A percentile compares a stretch with the other conserved stretches of the same genome.
These are phyloP conservation scores for Piliocolobus tephrosceles DNA, from an alignment of 2,113 vertebrate species.

Conservation along the genomic window DNA sequence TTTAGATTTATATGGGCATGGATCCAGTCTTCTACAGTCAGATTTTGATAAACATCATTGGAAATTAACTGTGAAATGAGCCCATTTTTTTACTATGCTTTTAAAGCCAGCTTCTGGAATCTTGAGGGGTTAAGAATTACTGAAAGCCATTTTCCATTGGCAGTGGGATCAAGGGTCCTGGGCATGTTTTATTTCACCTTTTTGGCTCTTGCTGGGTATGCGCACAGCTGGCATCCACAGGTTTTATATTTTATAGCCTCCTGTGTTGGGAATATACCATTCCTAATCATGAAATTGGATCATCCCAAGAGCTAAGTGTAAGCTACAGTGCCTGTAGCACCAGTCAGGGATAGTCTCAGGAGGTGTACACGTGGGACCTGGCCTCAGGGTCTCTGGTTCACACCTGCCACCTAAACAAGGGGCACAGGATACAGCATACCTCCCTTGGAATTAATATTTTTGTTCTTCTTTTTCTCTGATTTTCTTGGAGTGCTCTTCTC, in stretches of 20 bases:
- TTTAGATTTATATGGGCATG: constrained; percentile 88
- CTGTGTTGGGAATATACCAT: neutral
- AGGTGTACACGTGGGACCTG: accelerated
- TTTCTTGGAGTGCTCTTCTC: neutral
- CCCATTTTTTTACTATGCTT: constrained; percentile 60
- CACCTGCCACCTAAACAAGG: accelerated
- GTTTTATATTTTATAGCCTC: neutral
- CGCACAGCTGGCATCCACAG: neutral
- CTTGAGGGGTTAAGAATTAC: constrained; percentile 51
- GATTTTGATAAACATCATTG: constrained; percentile 89
- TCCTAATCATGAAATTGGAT: neutral
- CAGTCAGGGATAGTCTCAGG: too few species aligned
- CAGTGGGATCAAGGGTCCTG: constrained; percentile 66
- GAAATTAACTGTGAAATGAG: constrained; percentile 89
- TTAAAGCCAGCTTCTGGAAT: constrained; percentile 76
- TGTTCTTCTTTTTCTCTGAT: neutral
- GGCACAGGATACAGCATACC: accelerated
- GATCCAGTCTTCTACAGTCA: constrained; percentile 95
- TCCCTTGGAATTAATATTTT: too few species aligned
- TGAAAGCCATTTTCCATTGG: constrained; percentile 74
- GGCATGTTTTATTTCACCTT: neutral
- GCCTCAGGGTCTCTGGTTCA: too few species aligned
- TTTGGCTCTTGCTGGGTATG: neutral
- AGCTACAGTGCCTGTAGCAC: neutral
- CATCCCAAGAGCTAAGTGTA: neutral